A percentile compares a stretch with the other conserved stretches of the same genome.
Evolutionary conservation across 2,797 vertebrate species (phyloP).

Genomic region (Thaleichthys pacificus): DNA sequence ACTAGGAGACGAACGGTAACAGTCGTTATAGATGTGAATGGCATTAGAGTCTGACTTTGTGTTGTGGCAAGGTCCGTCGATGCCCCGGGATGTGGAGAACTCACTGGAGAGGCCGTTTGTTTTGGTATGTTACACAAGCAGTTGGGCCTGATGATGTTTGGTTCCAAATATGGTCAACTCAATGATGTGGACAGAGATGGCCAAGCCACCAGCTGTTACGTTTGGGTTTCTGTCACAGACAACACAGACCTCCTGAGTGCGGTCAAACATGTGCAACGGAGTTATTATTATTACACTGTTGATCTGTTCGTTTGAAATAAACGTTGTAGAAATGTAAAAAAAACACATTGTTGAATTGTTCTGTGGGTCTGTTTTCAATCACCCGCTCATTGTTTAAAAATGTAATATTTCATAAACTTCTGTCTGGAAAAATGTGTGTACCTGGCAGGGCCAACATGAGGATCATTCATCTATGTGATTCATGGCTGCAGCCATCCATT

Average conservation of each 20-base stretch:
- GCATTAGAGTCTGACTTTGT: slow-evolving; percentile 47
- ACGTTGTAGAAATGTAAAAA: background rate
- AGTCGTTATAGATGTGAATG: slow-evolving; percentile 21
- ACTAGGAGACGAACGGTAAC: slow-evolving; percentile 45
- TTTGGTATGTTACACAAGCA: slow-evolving; percentile 21
- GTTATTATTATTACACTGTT: background rate
- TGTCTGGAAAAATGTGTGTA: slow-evolving; percentile 41
- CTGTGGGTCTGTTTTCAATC: background rate
- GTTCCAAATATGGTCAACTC: slow-evolving; percentile 53
- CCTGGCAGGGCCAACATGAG: slow-evolving; percentile 52
- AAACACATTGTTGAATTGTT: background rate
- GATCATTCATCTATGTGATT: slow-evolving; percentile 62
- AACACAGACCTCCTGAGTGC: background rate
- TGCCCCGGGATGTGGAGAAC: slow-evolving; percentile 37
- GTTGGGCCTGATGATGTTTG: slow-evolving; percentile 23
- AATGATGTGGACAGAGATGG: slow-evolving; percentile 8
- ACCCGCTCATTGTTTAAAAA: background rate
- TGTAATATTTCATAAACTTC: slow-evolving; percentile 3
- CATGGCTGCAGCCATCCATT: slow-evolving; percentile 67
- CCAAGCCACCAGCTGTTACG: background rate
- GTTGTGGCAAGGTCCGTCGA: slow-evolving; percentile 25
- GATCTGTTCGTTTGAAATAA: background rate
- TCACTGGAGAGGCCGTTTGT: slow-evolving; percentile 22
- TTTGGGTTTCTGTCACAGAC: slow-evolving; percentile 1
- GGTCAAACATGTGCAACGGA: background rate